A percentile compares a stretch with the other conserved stretches of the same genome.
Evolutionary conservation across 2,888 invertebrate genomes (phyloP).

Genomic region (Lepidochrysops patricia): DNA sequence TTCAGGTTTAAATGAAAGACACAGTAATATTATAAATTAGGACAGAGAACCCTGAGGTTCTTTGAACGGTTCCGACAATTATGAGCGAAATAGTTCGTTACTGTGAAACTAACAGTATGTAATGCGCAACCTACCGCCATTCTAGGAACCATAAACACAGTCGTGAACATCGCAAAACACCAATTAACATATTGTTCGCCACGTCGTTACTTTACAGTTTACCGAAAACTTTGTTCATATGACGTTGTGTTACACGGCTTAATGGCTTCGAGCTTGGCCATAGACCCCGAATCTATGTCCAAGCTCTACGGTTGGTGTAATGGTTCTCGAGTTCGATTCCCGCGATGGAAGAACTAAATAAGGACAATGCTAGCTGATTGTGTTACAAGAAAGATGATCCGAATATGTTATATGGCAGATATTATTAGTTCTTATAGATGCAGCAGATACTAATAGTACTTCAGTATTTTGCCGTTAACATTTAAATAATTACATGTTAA

Average conservation of each 20-base stretch:
- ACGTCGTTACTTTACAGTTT: background rate
- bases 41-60: background rate
- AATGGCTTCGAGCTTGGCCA: too few species aligned
- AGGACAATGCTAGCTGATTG: too few species aligned
- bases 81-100: background rate
- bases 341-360: too few species aligned
- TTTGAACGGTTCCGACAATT: background rate
- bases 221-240: background rate
- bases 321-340: too few species aligned
- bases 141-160: background rate
- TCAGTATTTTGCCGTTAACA: too few species aligned
- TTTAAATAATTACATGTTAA: too few species aligned
- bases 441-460: too few species aligned
- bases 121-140: background rate
- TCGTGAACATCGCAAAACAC: background rate
- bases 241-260: too few species aligned
- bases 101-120: background rate
- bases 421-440: too few species aligned
- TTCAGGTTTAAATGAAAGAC: background rate
- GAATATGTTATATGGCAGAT: background rate
- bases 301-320: too few species aligned
- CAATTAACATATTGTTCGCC: constrained; percentile 1
- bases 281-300: too few species aligned
- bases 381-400: too few species aligned
- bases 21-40: background rate